Base-by-base conservation (phyloP, 1,140 invertebrate genomes). In the Orius insidiosus region DNA sequence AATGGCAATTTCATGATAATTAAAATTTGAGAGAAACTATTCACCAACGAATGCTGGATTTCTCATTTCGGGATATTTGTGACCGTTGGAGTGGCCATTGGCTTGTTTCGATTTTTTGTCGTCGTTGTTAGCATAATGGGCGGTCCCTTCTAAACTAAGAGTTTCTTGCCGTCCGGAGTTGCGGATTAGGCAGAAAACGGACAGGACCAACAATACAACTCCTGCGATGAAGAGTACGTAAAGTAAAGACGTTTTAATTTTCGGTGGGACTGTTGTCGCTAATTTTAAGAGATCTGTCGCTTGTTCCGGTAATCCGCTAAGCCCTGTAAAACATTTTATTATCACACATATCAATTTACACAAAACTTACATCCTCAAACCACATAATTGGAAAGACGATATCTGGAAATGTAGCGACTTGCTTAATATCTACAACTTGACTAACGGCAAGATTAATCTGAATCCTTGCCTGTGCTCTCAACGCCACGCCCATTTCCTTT, bases 391-490 rank as follows among this genome's bases (percentile, higher is more conserved):
- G 85, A 64, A 90, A 87, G 9, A 89, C 69, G 44, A 89, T 85
- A 56, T 87, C 82, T 2, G 83, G 81, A 62, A 90, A 84, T 49
- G 81, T 83, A 48, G 82, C 81, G 32, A 88, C 84, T 63, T 88
- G 85, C 57, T 87, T 86, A 60, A 90, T 87, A 56, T 88, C 84
- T 2, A 81, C 67, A 3, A 89, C 84, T 63, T 86, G 80, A 43
- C 78, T 83, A 4, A 88, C 83, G 9, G 83, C 83, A 56, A 90
- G 65, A 63, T 90, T 90, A 54, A 90, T 85, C 62, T 90, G 85
- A 9, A 89, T 65, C 38, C 85, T 70, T 31, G 79, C 85, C 46
- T 77, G 74, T 0, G 83, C 85, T 45, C 76, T 64, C 60, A 89
- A 63, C 0, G 83, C 73, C 3, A 81, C 78, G 36, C 85, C 85